Evolutionary conservation across 2,797 vertebrate genomes (phyloP).

Genomic region (Tolypeutes matacus): DNA sequence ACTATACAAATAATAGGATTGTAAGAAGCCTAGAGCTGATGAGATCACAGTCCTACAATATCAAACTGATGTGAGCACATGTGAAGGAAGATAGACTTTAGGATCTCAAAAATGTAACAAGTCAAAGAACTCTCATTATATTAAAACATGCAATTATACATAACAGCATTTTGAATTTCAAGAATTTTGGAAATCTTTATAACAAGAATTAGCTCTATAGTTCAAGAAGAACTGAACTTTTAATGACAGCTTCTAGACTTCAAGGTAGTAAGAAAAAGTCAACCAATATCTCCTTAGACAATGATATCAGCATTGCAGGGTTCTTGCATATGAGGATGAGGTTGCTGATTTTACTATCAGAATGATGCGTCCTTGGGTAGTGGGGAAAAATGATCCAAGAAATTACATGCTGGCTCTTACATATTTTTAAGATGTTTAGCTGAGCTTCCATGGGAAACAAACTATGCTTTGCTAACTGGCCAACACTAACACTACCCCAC

Average conservation of each 20-base stretch:
- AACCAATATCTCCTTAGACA: constrained; percentile 14
- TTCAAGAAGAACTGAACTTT: constrained; percentile 60
- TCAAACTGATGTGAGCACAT: background rate
- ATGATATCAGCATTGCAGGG: background rate
- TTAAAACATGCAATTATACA: constrained; percentile 8
- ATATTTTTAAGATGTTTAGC: constrained; percentile 50
- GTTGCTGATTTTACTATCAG: constrained; percentile 32
- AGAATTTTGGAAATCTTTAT: background rate
- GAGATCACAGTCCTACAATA: background rate
- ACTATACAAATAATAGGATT: background rate
- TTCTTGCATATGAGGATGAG: background rate
- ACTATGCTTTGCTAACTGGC: constrained; percentile 44
- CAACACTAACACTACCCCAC: background rate
- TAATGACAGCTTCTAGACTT: constrained; percentile 10
- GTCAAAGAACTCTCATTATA: constrained; percentile 10
- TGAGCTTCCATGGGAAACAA: constrained; percentile 49
- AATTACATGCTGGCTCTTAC: background rate
- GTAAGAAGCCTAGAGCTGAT: constrained; percentile 18
- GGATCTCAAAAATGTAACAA: background rate
- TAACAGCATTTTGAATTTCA: constrained; percentile 13
- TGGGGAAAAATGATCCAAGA: constrained; percentile 18
- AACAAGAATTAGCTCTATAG: constrained; percentile 29
- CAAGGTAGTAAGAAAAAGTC: constrained; percentile 19
- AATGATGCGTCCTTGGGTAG: constrained; percentile 4
- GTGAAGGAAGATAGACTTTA: constrained; percentile 51